Conservation (phyloP, 2,888 invertebrate genomes). For the Onchidella celtica region DNA sequence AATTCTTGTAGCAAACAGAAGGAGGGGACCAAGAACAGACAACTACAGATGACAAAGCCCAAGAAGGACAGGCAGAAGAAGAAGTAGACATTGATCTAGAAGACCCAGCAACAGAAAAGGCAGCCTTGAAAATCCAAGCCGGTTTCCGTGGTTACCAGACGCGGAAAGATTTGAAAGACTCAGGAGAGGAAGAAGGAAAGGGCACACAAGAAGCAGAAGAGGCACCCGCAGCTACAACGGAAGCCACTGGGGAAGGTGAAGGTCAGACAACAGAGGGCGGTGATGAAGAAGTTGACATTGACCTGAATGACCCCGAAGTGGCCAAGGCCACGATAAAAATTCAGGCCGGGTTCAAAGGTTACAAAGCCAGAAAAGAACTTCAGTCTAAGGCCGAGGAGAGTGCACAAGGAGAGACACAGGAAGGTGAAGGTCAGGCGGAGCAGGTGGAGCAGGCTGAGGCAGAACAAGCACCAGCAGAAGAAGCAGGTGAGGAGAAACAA, state of each 20-base stretch:
- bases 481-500: background rate
- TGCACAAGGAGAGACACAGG: too few relatives aligned
- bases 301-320: conserved; percentile 77
- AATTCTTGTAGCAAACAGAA: background rate
- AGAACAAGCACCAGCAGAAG: background rate
- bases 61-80: conserved; percentile 50
- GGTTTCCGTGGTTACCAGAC: conserved; percentile 72
- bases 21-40: conserved; percentile 11
- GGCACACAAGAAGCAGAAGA: conserved; percentile 39
- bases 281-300: conserved; percentile 73
- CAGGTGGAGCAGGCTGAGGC: background rate
- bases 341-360: conserved; percentile 76
- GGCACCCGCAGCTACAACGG: background rate
- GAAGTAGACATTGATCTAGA: conserved; percentile 69
- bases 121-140: conserved; percentile 77
- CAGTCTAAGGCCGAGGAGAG: background rate
- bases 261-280: background rate
- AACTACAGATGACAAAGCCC: background rate
- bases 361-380: conserved; percentile 67
- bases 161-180: conserved; percentile 56
- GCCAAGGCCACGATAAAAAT: conserved; percentile 76
- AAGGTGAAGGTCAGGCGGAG: conserved; percentile 21
- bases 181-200: conserved; percentile 53
- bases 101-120: conserved; percentile 75
- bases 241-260: background rate